Conservation (phyloP, 1,140 invertebrate species). For the Nomia melanderi region DNA sequence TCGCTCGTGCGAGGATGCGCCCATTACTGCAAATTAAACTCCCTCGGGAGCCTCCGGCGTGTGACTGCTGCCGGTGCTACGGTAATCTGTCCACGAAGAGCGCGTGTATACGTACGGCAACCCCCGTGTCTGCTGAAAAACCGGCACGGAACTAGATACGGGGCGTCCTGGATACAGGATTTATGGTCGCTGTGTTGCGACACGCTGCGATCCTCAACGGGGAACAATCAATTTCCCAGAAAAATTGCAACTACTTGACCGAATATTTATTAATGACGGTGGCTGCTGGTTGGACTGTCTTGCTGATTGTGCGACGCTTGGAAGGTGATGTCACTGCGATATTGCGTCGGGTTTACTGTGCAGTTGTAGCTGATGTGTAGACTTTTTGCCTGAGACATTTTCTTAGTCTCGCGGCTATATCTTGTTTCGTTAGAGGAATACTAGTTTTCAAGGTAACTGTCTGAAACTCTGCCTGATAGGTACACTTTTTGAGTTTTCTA, state of each 20-base stretch:
- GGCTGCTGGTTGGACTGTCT: too few relatives aligned
- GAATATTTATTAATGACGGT: constrained; percentile 39
- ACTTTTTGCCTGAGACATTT: too few relatives aligned
- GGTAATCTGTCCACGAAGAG: constrained; percentile 63
- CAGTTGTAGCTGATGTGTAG: too few relatives aligned
- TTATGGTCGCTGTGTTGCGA: constrained; percentile 50
- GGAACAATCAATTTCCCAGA: constrained; percentile 58
- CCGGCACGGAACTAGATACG: constrained; percentile 55
- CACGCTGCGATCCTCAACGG: constrained; percentile 53
- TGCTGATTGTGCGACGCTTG: too few relatives aligned
- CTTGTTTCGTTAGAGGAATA: too few relatives aligned
- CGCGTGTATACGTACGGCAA: constrained; percentile 41
- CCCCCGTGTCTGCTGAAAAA: constrained; percentile 57
- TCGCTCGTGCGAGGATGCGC: constrained; percentile 68
- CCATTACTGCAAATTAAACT: constrained; percentile 75
- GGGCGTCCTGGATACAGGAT: constrained; percentile 61
- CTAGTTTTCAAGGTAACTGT: too few relatives aligned
- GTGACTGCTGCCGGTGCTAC: constrained; percentile 60
- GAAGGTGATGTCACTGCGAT: too few relatives aligned
- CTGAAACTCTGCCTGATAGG: too few relatives aligned
- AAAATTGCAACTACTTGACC: constrained; percentile 25
- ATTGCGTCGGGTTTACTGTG: too few relatives aligned
- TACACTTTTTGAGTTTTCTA: too few relatives aligned
- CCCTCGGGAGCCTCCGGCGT: constrained; percentile 60
- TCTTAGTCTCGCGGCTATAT: too few relatives aligned